Base-by-base conservation (phyloP, 2,888 invertebrate genomes). In the Eulithis testata region DNA sequence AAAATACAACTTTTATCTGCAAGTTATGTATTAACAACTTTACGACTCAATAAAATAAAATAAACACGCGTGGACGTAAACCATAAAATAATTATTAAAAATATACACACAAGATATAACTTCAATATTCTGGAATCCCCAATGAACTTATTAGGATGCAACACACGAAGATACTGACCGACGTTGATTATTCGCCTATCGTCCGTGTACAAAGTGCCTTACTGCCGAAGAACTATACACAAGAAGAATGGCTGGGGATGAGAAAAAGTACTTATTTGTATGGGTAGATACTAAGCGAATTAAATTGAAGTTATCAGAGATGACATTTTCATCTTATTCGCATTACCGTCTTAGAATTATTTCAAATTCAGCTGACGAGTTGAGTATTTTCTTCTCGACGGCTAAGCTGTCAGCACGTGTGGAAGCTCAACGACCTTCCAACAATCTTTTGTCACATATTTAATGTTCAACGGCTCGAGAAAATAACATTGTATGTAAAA, bases 141-240 rank as follows among this genome's bases (percentile, higher is more conserved):
- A 27, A 37, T 40, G 52, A 53, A 45, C 40, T 57, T 27, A 63
- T 63, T 63, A 52, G 45, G 51, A 57, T 63, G 45, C 63, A n/a
- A 52, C 11, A 52, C 51, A 57, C 52, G 57, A 51, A 9, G 8
- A 21, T 27, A 49, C 9, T 5, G 14, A 31, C 31, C 3, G 31
- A 31, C 31, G 6, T 31, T 45, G 52, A 50, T 62, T 62, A 62
- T 62, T 44, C 56, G 49, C 14, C 43, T 31, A 49, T 54, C 43
- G 55, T 27, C 27, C 37, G 54, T 54, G 61, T 61, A 45, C 9
- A 40, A 9, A 8, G 40, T 9, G 8, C 40, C 8, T 40, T 6
- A 11, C 40, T 21, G 21, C 21, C 21, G 1, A 21, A 21, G 21
- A 11, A 40, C 8, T 8, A 9, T 40, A 40, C 9, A 40, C 40